Evolutionary conservation across 2,888 invertebrate genomes (phyloP), one percentile per base, ranked within the genome.

Genomic region (Temnothorax rugatulus): DNA sequence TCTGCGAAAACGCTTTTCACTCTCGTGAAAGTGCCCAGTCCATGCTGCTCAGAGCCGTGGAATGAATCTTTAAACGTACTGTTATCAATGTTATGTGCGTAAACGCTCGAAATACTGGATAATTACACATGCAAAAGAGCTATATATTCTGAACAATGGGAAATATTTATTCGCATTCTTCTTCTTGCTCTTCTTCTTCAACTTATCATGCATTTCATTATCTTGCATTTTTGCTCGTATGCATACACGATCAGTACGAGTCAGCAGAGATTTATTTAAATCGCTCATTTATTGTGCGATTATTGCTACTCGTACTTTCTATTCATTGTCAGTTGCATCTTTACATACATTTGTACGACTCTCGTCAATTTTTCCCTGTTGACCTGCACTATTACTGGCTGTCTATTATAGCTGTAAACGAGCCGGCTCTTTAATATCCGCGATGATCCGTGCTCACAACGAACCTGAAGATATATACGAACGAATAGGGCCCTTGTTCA

Each of bases 371-470:
- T 82, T 85, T 85, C 76, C 82, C 82, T 66, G 76, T 52, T 66
- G 74, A 81, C 83, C 82, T 74, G 44, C 84, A 87, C 92, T 94
- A 94, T 94, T 94, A 93, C 94, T 94, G 94, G 94, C 91, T 85
- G 90, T 93, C 94, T 94, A 93, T 94, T 94, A 94, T 93, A 94
- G 93, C 93, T 92, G 93, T 88, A 94, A 94, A 94, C 94, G 94
- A 94, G 92, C 93, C 94, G 94, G 89, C 93, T 92, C 93, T 93
- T 94, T 93, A 94, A 94, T 94, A 94, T 94, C 93, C 94, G 93
- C 93, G 91, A 92, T 88, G 83, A 90, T 81, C 81, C 82, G 83
- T 79, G 86, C 68, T 79, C 82, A 84, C 63, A 84, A 83, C 71
- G 64, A 63, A 47, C 50, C 50, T 50, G 66, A 66, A 54, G 54